These are phyloP conservation scores for Nothoprocta pentlandii DNA, from an alignment of 2,113 vertebrate species.

Conservation along the genomic window DNA sequence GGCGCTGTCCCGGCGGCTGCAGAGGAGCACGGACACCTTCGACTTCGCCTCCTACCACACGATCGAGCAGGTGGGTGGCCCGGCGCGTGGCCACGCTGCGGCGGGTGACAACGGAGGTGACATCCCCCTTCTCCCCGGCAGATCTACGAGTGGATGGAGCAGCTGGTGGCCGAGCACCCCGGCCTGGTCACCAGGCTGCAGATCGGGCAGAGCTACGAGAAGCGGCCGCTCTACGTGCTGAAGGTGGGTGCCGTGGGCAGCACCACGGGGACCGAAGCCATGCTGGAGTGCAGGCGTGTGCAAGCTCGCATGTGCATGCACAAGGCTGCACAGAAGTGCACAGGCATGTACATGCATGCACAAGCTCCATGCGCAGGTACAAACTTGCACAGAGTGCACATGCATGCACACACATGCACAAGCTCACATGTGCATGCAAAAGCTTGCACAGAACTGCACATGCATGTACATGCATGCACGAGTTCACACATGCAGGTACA, in stretches of 20 bases:
- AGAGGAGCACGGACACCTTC: conserved; percentile 78
- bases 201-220: conserved; percentile 89
- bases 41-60: conserved; percentile 87
- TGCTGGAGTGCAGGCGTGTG: too few species aligned
- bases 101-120: not conserved
- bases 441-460: too few species aligned
- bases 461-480: too few species aligned
- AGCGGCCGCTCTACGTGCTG: conserved; percentile 85
- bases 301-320: too few species aligned
- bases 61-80: conserved; percentile 78
- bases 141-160: conserved; percentile 91
- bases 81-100: too few species aligned
- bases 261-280: not conserved
- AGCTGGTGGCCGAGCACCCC: conserved; percentile 85
- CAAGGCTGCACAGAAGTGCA: too few species aligned
- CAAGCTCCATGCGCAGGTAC: too few species aligned
- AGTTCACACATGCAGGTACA: too few species aligned
- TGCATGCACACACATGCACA: too few species aligned
- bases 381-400: too few species aligned
- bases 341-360: too few species aligned
- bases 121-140: conserved; percentile 60
- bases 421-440: too few species aligned
- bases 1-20: conserved; percentile 44
- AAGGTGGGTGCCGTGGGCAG: conserved; percentile 79
- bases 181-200: conserved; percentile 85